phyloP scores from a whole-genome alignment of 1,140 invertebrate genomes.

The Proales similis region DNA sequence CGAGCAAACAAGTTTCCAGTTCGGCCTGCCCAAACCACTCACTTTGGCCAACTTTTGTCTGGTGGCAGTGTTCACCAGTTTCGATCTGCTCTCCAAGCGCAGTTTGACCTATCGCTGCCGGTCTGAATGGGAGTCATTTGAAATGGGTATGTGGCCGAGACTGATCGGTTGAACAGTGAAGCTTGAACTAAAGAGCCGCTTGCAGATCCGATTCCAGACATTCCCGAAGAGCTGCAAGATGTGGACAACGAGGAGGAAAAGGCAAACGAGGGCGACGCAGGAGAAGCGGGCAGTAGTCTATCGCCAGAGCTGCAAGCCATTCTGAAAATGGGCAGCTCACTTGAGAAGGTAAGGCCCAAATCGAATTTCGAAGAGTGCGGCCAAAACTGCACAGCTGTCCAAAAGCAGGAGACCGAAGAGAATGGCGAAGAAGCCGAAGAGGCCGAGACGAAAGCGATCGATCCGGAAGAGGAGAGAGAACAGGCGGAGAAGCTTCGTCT shows the following conservation, averaged over 20 bases:
- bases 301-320: slow-evolving; percentile 14
- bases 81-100: slow-evolving; percentile 49
- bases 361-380: too few relatives aligned
- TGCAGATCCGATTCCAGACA: slow-evolving; percentile 22
- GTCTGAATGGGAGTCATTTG: slow-evolving; percentile 43
- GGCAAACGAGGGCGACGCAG: slow-evolving; percentile 40
- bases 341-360: too few relatives aligned
- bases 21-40: slow-evolving; percentile 48
- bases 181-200: slow-evolving; percentile 3
- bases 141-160: slow-evolving; percentile 37
- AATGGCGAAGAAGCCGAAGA: slow-evolving; percentile 1
- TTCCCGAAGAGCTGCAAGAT: slow-evolving; percentile 38
- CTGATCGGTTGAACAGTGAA: background rate
- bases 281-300: slow-evolving; percentile 36
- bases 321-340: slow-evolving; percentile 2
- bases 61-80: slow-evolving; percentile 46
- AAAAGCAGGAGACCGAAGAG: too few relatives aligned
- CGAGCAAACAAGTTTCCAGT: slow-evolving; percentile 43
- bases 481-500: slow-evolving; percentile 39
- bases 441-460: background rate
- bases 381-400: too few relatives aligned
- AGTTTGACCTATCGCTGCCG: slow-evolving; percentile 43
- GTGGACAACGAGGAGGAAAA: slow-evolving; percentile 40
- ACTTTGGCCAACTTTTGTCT: slow-evolving; percentile 47
- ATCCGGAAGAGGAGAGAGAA: slow-evolving; percentile 39